Evolutionary conservation across 2,888 invertebrate genomes (phyloP), one percentile per base, ranked within the genome.

Genomic region (Nesidiocoris tenuis): DNA sequence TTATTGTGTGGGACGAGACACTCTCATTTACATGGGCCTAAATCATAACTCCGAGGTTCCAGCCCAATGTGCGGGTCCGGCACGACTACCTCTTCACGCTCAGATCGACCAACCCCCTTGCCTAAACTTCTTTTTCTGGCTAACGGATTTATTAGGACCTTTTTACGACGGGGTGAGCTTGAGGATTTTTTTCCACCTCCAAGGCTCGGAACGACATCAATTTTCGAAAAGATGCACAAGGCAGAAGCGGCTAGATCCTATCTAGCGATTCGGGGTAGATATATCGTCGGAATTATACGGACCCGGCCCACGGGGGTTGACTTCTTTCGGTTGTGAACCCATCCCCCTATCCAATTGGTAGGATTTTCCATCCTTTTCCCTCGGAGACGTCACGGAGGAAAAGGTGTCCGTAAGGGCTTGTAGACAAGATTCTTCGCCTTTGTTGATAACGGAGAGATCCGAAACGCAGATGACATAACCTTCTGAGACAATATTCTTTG

Each of bases 1-100:
- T 75, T 75, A 75, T 75, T 66, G 74, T 75, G 74, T 75, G 74
- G 74, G 74, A 65, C 74, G 74, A 72, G 21, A 56, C 22, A 66
- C 17, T 57, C 74, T 75, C 55, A 75, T 75, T 75, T 75, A 66
- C 74, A 75, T 75, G 74, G 66, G 61, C 25, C 59, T 75, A 75
- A 75, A 75, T 75, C 74, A 75, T 75, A 75, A 75, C 66, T 64
- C 25, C 56, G 65, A 55, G 7, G 18, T 7, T 17, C 17, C 21
- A 61, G 22, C 72, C 72, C 61, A 39, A 39, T 39, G 39, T 39
- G 39, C 39, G 39, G 39, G 39, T 39, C 39, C 39, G 7, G 7
- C 54, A 7, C 7, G 18, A 59, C 59, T 18, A 18, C 19, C 59
- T 7, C 9, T n/a, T 59, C 19, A 18, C 17, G 59, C 17, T 59